A percentile compares a stretch with the other conserved stretches of the same genome.
phyloP scores from a whole-genome alignment of 2,113 vertebrate species.

The Grammomys dolichurus region DNA sequence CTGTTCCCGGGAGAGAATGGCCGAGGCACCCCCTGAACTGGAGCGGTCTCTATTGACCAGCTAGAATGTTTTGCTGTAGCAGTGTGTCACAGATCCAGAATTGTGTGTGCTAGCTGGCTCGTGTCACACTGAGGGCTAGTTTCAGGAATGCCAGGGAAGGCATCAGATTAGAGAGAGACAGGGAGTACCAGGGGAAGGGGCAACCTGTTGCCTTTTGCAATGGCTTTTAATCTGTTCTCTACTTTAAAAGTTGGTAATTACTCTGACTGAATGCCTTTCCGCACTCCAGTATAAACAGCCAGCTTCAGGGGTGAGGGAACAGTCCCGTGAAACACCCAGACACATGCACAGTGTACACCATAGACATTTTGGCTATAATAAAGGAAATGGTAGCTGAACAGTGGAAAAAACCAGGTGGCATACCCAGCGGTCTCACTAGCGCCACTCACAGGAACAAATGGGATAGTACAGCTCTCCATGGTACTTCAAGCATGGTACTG shows the following conservation, averaged over 20 bases:
- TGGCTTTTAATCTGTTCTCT: slow-evolving; percentile 3
- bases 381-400: not conserved
- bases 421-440: not conserved
- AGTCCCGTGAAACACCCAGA: not conserved
- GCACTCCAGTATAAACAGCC: not conserved
- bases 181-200: not conserved
- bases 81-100: not conserved
- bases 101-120: not conserved
- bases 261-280: not conserved
- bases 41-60: not conserved
- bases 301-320: not conserved
- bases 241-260: slow-evolving; percentile 35
- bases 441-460: not conserved
- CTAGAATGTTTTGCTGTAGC: not conserved
- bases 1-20: not conserved
- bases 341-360: not conserved
- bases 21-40: not conserved
- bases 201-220: not conserved
- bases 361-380: not conserved
- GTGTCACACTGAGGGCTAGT: not conserved
- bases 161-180: not conserved
- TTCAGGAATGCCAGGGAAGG: not conserved
- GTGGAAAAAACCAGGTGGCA: not conserved
- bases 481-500: too few relatives aligned
- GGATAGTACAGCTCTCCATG: not conserved